These are phyloP conservation scores for Hemiscyllium ocellatum DNA, from an alignment of 2,113 vertebrate species.

Conservation along the genomic window DNA sequence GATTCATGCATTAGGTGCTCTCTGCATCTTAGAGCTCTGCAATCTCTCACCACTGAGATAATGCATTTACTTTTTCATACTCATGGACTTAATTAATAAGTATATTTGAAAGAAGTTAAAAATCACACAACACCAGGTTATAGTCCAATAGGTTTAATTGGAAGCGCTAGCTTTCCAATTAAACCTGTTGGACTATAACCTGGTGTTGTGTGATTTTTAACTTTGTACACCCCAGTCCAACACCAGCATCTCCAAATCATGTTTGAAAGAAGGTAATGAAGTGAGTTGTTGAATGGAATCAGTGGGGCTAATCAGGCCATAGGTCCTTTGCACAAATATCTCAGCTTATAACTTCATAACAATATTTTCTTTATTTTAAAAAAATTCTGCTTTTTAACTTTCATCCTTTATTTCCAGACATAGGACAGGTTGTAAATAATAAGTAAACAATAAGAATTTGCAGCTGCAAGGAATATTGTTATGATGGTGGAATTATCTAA, in stretches of 20 bases:
- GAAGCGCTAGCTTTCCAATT: too few species aligned
- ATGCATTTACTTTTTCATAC: not conserved
- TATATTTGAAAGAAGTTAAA: too few species aligned
- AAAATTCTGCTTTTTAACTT: not conserved
- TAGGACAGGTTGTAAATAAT: not conserved
- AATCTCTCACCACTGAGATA: too few species aligned
- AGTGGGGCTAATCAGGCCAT: not conserved
- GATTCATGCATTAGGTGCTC: too few species aligned
- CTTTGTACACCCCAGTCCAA: too few species aligned
- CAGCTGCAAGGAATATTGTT: not conserved
- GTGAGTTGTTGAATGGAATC: not conserved
- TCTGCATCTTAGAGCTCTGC: too few species aligned
- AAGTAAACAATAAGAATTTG: not conserved
- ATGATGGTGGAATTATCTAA: not conserved
- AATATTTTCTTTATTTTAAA: not conserved
- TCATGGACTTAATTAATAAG: not conserved
- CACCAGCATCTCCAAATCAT: too few species aligned
- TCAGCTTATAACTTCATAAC: not conserved
- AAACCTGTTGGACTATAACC: too few species aligned
- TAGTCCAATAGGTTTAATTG: too few species aligned
- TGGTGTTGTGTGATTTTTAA: too few species aligned
- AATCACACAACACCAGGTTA: too few species aligned
- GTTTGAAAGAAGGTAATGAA: not conserved
- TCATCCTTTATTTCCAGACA: not conserved
- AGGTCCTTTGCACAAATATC: not conserved